These are phyloP conservation scores for Microcebus griseorufus DNA, from an alignment of 2,113 vertebrate species.

Conservation along the genomic window DNA sequence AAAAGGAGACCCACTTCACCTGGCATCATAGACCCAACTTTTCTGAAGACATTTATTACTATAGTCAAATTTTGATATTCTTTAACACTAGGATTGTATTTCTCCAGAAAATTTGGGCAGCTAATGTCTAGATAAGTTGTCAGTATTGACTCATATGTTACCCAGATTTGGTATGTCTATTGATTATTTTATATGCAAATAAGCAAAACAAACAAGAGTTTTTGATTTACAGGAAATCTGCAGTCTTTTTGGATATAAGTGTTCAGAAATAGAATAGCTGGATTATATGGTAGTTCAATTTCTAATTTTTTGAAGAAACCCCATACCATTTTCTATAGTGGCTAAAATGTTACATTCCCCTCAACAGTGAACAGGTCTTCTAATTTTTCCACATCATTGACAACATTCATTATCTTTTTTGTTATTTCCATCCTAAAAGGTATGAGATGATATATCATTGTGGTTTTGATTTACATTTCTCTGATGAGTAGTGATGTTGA, in stretches of 20 bases:
- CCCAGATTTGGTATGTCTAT: background rate
- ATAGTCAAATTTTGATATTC: background rate
- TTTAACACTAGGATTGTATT: background rate
- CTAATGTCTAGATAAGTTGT: background rate
- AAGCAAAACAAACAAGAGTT: background rate
- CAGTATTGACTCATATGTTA: background rate
- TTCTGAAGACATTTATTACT: background rate
- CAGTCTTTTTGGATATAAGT: background rate
- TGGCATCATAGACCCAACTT: background rate
- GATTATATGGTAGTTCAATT: background rate
- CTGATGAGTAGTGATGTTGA: background rate
- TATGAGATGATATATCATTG: background rate
- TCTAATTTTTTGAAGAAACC: background rate
- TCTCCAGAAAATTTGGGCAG: background rate
- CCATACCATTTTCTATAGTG: background rate
- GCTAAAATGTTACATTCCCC: background rate
- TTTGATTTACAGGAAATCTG: background rate
- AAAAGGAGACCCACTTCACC: background rate
- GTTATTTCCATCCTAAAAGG: background rate
- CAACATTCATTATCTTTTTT: background rate
- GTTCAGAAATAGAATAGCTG: no score
- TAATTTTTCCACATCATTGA: background rate
- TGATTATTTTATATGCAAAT: background rate
- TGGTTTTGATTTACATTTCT: background rate
- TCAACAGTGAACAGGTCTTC: background rate